A percentile compares a stretch with the other conserved stretches of the same genome.
These are phyloP conservation scores for Thaumetopoea pityocampa DNA, from an alignment of 1,140 invertebrate species.

Conservation along the genomic window DNA sequence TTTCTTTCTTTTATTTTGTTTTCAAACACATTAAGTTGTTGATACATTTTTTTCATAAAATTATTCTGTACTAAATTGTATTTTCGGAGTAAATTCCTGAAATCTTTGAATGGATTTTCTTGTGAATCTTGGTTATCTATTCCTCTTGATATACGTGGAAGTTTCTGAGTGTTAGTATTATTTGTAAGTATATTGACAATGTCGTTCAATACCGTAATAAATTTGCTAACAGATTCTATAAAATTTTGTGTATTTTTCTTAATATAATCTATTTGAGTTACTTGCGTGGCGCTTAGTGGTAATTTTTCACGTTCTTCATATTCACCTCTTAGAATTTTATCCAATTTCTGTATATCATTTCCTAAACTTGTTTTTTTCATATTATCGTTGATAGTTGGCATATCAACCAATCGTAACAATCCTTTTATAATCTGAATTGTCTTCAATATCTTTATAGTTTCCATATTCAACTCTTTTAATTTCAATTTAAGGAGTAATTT, in stretches of 20 bases:
- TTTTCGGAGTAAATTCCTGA: conserved; percentile 37
- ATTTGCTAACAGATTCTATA: conserved; percentile 45
- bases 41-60: conserved; percentile 49
- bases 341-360: conserved; percentile 37
- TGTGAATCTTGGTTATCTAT: conserved; percentile 10
- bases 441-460: conserved; percentile 41
- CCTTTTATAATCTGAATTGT: conserved; percentile 47
- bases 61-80: conserved; percentile 51
- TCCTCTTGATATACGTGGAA: background rate
- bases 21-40: conserved; percentile 34
- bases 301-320: conserved; percentile 15
- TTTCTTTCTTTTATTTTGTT: conserved; percentile 20
- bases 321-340: conserved; percentile 33
- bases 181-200: conserved; percentile 34
- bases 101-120: conserved; percentile 26
- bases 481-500: conserved; percentile 31
- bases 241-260: conserved; percentile 46
- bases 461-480: conserved; percentile 34
- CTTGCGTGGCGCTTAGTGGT: conserved; percentile 29
- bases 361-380: conserved; percentile 6
- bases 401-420: conserved; percentile 37
- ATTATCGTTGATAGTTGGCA: conserved; percentile 12
- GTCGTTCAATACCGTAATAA: conserved; percentile 42
- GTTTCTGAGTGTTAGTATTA: conserved; percentile 17
- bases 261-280: conserved; percentile 42